These are phyloP conservation scores for Telmatochromis brachygnathus DNA, from an alignment of 2,113 vertebrate genomes.

Conservation along the genomic window DNA sequence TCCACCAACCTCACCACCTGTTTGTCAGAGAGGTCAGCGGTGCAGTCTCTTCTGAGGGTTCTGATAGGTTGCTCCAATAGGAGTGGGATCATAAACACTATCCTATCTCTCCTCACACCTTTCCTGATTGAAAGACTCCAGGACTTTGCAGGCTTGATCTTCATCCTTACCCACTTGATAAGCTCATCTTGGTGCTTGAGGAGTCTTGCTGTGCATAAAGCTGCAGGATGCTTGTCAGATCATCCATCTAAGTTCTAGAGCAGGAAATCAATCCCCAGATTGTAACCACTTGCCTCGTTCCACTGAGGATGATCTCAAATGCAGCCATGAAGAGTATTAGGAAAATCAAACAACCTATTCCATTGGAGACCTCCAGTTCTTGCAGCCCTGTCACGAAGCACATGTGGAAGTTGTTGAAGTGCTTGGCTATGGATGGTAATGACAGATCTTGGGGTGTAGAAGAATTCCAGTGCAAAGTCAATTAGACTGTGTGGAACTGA, in stretches of 20 bases:
- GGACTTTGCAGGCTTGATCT: neutral
- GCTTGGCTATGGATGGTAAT: neutral
- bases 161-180: neutral
- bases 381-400: neutral
- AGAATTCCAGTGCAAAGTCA: neutral
- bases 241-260: neutral
- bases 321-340: neutral
- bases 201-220: neutral
- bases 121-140: neutral
- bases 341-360: neutral
- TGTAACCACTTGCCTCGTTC: neutral
- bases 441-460: neutral
- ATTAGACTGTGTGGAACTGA: neutral
- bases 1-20: neutral
- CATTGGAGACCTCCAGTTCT: neutral
- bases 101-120: neutral
- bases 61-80: neutral
- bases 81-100: neutral
- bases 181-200: neutral
- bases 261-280: neutral
- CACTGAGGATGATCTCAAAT: neutral
- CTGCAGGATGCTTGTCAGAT: neutral
- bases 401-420: neutral
- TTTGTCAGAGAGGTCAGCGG: neutral
- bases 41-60: neutral